A percentile compares a stretch with the other conserved stretches of the same genome.
Evolutionary conservation across 2,888 invertebrate species (phyloP).

Genomic region (Theretra japonica): DNA sequence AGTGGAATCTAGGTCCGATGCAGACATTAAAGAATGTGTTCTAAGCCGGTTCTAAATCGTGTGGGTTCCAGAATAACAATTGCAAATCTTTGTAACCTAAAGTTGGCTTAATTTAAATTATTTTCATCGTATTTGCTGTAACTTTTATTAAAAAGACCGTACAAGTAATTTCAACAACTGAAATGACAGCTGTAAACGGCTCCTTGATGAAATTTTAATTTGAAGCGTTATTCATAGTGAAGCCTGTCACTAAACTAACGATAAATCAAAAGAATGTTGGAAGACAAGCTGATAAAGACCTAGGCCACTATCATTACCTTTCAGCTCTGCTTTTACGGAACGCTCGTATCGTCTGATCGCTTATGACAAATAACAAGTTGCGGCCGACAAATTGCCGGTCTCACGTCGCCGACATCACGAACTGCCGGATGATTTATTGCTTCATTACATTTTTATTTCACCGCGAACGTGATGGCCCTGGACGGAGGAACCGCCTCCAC

Average conservation of each 20-base stretch:
- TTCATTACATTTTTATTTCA: conserved; percentile 29
- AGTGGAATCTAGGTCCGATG: no score
- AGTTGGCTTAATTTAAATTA: no score
- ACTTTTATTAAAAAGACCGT: no score
- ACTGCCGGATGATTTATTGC: conserved; percentile 30
- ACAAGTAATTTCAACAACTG: no score
- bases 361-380: conserved; percentile 34
- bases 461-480: conserved; percentile 4
- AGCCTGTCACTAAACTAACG: neutral
- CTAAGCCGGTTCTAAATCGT: no score
- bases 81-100: no score
- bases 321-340: conserved; percentile 15
- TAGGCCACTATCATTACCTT: conserved; percentile 29
- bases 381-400: conserved; percentile 28
- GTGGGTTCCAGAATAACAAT: no score
- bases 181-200: no score
- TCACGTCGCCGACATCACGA: conserved; percentile 32
- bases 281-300: neutral
- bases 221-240: no score
- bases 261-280: neutral
- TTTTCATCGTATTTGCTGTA: no score
- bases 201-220: no score
- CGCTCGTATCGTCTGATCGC: neutral
- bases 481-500: conserved; percentile 2
- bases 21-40: no score